A percentile compares a stretch with the other conserved stretches of the same genome.
These are phyloP conservation scores for Falco cherrug DNA, from an alignment of 2,797 vertebrate species.

Conservation along the genomic window DNA sequence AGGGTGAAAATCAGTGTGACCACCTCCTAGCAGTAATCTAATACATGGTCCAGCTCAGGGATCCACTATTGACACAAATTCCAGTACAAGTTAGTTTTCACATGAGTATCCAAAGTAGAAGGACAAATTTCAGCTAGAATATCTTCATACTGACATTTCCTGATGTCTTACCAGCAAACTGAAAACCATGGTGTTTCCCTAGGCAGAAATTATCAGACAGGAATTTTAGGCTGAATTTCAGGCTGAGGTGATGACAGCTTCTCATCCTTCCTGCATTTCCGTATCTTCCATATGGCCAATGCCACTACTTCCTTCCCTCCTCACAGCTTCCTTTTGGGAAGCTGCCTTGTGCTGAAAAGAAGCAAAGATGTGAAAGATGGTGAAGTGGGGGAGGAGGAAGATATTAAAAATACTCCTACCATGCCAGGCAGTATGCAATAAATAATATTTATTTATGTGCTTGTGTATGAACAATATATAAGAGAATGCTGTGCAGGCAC, in stretches of 20 bases:
- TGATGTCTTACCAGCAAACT: neutral
- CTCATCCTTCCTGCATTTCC: neutral
- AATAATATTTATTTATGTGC: constrained; percentile 59
- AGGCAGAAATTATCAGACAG: neutral
- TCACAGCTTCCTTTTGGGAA: neutral
- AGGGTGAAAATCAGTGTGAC: neutral
- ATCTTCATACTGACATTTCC: neutral
- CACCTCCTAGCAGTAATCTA: neutral
- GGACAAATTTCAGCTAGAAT: neutral
- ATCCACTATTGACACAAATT: neutral
- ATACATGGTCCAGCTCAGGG: neutral
- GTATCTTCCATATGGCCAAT: neutral
- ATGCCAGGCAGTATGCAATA: neutral
- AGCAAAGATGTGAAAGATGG: neutral
- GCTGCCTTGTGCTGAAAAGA: neutral
- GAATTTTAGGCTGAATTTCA: neutral
- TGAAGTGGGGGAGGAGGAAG: neutral
- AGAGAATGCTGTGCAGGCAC: neutral
- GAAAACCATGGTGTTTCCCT: neutral
- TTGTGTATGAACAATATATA: constrained; percentile 49
- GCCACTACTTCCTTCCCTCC: neutral
- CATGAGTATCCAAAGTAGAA: neutral
- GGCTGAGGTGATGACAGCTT: neutral
- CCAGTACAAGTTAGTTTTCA: neutral
- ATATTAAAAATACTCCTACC: neutral